Evolutionary conservation across 2,797 vertebrate genomes (phyloP), one percentile per base, ranked within the genome.

Genomic region (Sebastes minor): DNA sequence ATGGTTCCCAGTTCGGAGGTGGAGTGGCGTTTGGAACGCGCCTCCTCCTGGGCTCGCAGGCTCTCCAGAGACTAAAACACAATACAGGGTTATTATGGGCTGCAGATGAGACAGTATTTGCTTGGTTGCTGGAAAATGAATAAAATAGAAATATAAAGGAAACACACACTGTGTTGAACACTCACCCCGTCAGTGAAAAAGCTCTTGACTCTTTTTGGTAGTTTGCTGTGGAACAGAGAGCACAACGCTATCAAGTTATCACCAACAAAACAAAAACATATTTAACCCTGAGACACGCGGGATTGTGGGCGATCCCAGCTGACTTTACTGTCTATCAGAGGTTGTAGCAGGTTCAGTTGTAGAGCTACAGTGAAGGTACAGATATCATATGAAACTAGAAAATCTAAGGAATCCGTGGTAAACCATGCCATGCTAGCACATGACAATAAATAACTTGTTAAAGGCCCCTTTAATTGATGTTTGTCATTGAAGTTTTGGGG

Each of bases 101-200:
- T 49, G 46, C 4, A 38, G 4, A 13, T 38, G 0, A 0, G 4
- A 38, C 35, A 0, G 12, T 38, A 12, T 38, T 13, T 38, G 0
- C 0, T 38, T 38, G 35, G 35, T 38, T 13, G 35, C 35, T 38
- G 35, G 35, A 6, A 42, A 42, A 16, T 42, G 5, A 42, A 42
- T 42, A 2, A 52, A 69, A 2, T 7, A 4, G 2, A 32, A 71
- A 27, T 14, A 8, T 1, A 42, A 42, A 42, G 0, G 0, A 42
- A 42, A 16, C 13, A 42, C 13, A 42, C 42, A 13, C 46, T 4
- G 27, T 60, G 18, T 12, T 25, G 6, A 33, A 9, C 8, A 91
- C 97, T 97, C 89, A 99, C 98, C 96, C 97, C 97, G 0, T 99
- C 97, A 0, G 95, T 97, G 91, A 99, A 99, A 94, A 99, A 99